Percentiles rank a stretch among this genome's conserved stretches.
These are phyloP conservation scores for Leguminivora glycinivorella DNA, from an alignment of 1,140 invertebrate species.

Conservation along the genomic window DNA sequence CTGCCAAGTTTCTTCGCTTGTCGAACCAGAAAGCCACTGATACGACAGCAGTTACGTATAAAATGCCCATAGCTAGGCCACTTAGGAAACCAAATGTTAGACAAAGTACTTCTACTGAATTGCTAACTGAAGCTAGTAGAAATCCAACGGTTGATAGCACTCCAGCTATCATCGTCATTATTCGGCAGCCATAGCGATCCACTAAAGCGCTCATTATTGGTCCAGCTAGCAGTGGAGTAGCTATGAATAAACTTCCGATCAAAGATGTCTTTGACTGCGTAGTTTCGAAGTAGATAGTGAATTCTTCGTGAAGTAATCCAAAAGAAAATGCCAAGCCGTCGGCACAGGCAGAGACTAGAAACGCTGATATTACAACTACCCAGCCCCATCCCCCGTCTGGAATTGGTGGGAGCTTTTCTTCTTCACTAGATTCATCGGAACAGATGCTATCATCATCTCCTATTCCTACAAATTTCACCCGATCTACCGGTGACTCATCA, in stretches of 20 bases:
- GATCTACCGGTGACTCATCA: constrained; percentile 51
- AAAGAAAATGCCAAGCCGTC: constrained; percentile 96
- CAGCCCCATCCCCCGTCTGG: constrained; percentile 83
- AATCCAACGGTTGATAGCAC: constrained; percentile 88
- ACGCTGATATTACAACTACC: constrained; percentile 90
- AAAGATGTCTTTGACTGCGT: constrained; percentile 89
- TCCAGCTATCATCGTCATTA: constrained; percentile 89
- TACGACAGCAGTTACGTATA: constrained; percentile 93
- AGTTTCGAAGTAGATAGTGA: constrained; percentile 88
- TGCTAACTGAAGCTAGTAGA: constrained; percentile 84
- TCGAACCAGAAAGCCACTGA: constrained; percentile 98
- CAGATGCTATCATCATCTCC: constrained; percentile 59
- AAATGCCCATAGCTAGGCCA: constrained; percentile 90
- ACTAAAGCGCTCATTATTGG: constrained; percentile 92
- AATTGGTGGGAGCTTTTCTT: constrained; percentile 55
- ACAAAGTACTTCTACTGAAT: constrained; percentile 87
- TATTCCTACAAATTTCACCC: constrained; percentile 63
- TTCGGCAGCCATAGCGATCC: constrained; percentile 91
- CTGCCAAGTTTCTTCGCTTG: constrained; percentile 92
- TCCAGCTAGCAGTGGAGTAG: constrained; percentile 90
- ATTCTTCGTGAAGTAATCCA: constrained; percentile 91
- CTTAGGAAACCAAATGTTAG: constrained; percentile 92
- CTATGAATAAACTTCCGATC: constrained; percentile 92
- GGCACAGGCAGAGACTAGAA: constrained; percentile 91
- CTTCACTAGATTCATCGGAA: constrained; percentile 46